These are phyloP conservation scores for Lacanobia wlatinum DNA, from an alignment of 2,888 invertebrate genomes.

Conservation along the genomic window DNA sequence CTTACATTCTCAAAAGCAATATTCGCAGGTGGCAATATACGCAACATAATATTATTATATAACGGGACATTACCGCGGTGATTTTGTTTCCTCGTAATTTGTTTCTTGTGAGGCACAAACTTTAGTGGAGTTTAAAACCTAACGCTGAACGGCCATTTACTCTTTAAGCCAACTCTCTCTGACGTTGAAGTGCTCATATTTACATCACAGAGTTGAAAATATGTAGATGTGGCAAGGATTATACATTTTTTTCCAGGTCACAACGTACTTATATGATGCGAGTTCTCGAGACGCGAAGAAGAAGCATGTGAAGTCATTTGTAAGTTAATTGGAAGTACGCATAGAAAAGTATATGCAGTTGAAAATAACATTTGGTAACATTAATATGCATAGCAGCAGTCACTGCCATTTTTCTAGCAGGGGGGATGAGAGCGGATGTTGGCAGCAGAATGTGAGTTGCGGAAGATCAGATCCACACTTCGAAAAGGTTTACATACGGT, in stretches of 20 bases:
- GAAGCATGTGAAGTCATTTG: too few species aligned
- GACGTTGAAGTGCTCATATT: slow-evolving; percentile 78
- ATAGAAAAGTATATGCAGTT: not conserved
- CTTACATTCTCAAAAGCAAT: slow-evolving; percentile 22
- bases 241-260: not conserved
- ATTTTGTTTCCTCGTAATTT: slow-evolving; percentile 86
- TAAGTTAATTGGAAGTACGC: too few species aligned
- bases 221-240: slow-evolving; percentile 30
- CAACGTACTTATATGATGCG: too few species aligned
- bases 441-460: not conserved
- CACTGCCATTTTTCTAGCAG: not conserved
- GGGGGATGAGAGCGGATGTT: too few species aligned
- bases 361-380: not conserved
- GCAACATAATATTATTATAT: slow-evolving; percentile 45
- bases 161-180: slow-evolving; percentile 82
- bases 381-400: too few species aligned
- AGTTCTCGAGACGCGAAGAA: too few species aligned
- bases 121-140: slow-evolving; percentile 84
- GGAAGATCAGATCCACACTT: too few species aligned
- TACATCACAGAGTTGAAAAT: slow-evolving; percentile 75
- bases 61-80: slow-evolving; percentile 70
- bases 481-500: too few species aligned
- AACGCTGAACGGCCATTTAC: slow-evolving; percentile 85
- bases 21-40: slow-evolving; percentile 53
- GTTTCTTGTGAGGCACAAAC: slow-evolving; percentile 83